Evolutionary conservation across 2,888 invertebrate species (phyloP).

Genomic region (Coleophora flavipennella): DNA sequence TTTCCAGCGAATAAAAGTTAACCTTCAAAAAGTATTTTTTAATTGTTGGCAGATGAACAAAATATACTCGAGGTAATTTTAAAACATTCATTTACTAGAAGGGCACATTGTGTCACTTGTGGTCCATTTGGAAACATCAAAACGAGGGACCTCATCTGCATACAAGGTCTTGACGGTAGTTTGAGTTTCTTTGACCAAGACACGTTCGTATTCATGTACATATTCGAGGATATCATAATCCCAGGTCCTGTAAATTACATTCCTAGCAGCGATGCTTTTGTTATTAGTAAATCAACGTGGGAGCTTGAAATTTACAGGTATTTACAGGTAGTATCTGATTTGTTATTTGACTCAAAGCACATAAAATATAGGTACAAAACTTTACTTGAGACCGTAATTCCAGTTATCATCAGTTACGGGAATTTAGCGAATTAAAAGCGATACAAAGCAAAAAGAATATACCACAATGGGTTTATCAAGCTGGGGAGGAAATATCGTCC

Average conservation of each 20-base stretch:
- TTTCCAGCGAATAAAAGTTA: too few species aligned
- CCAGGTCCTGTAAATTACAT: slow-evolving; percentile 90
- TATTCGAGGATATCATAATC: slow-evolving; percentile 83
- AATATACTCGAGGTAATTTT: slow-evolving; percentile 79
- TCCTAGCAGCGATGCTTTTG: slow-evolving; percentile 86
- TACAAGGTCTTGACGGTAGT: slow-evolving; percentile 92
- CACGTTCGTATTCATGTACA: slow-evolving; percentile 86
- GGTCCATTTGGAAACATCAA: slow-evolving; percentile 91
- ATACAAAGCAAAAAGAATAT: slow-evolving; percentile 74
- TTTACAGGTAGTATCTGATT: too few species aligned
- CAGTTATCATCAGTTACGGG: slow-evolving; percentile 85
- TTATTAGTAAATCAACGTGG: slow-evolving; percentile 87
- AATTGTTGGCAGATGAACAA: slow-evolving; percentile 74
- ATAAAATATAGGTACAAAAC: too few species aligned
- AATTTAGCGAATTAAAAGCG: slow-evolving; percentile 75
- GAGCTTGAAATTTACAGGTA: slow-evolving; percentile 89
- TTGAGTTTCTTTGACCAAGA: slow-evolving; percentile 95
- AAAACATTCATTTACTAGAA: slow-evolving; percentile 85
- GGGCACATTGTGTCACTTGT: slow-evolving; percentile 82
- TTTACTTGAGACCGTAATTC: slow-evolving; percentile 11
- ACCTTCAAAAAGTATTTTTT: not conserved
- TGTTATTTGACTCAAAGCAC: too few species aligned
- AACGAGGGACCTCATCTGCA: slow-evolving; percentile 89
- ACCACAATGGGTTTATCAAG: slow-evolving; percentile 86
- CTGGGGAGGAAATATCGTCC: slow-evolving; percentile 83